Conservation (phyloP, 2,113 vertebrate genomes). For the Suricata suricatta region DNA sequence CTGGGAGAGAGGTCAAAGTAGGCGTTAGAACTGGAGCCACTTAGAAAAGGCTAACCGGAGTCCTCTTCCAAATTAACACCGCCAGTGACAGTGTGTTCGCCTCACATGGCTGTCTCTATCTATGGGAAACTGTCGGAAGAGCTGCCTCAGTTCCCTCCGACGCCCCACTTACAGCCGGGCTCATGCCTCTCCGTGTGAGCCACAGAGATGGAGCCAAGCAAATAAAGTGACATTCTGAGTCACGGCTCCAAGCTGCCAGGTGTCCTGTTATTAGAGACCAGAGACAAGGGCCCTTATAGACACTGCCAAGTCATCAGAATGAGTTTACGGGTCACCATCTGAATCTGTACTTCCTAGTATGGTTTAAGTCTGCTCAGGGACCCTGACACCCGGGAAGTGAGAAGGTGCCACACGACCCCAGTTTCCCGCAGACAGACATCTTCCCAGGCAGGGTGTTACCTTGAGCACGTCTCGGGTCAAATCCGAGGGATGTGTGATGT, state of each 20-base stretch:
- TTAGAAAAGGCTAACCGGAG: slow-evolving; percentile 24
- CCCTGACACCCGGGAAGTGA: neutral
- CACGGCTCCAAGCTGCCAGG: neutral
- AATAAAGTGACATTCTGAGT: slow-evolving; percentile 26
- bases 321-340: neutral
- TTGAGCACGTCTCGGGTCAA: slow-evolving; percentile 96
- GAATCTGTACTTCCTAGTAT: neutral
- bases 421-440: fast-evolving
- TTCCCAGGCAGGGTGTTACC: slow-evolving; percentile 69
- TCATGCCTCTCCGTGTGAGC: neutral
- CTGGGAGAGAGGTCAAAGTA: slow-evolving; percentile 72
- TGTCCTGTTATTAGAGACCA: neutral
- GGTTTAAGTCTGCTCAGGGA: neutral
- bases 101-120: too few relatives aligned
- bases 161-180: neutral
- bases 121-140: neutral
- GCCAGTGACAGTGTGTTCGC: neutral
- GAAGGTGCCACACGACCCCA: neutral
- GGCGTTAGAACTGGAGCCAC: neutral
- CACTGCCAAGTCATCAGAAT: neutral
- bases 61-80: neutral
- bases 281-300: neutral
- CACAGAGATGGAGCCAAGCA: neutral
- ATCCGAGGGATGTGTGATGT: slow-evolving; percentile 90
- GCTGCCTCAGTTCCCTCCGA: neutral